Percentiles rank a stretch among this genome's conserved stretches.
Evolutionary conservation across 2,113 vertebrate species (phyloP).

Genomic region (Centropristis striata): DNA sequence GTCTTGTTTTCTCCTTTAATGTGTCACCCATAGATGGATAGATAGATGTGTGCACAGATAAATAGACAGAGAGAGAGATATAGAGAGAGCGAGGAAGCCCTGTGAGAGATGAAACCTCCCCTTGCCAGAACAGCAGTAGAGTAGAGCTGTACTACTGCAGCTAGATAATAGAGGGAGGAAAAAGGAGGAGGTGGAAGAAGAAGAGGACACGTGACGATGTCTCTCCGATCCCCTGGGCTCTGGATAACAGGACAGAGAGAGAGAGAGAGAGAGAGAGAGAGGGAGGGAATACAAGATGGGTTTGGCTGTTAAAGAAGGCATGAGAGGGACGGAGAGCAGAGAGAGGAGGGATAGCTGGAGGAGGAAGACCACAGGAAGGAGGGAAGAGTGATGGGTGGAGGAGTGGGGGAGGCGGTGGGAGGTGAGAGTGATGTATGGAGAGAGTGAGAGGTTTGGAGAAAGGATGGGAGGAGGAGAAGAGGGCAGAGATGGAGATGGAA

Average conservation of each 20-base stretch:
- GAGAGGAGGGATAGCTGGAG: conserved; percentile 31
- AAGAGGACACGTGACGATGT: conserved; percentile 67
- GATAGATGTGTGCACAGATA: conserved; percentile 2
- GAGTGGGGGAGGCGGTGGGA: conserved; percentile 29
- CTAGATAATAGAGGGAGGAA: conserved; percentile 49
- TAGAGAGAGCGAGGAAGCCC: conserved; percentile 13
- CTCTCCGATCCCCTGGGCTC: conserved; percentile 68
- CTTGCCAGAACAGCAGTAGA: conserved; percentile 45
- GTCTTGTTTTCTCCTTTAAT: background rate
- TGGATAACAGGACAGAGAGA: conserved; percentile 65
- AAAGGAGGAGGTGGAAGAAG: conserved; percentile 47
- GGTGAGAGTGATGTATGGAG: conserved; percentile 10
- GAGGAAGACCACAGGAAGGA: conserved; percentile 53
- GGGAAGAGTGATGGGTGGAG: conserved; percentile 45
- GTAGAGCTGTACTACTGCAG: conserved; percentile 60
- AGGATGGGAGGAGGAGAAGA: conserved; percentile 52
- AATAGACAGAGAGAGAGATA: background rate
- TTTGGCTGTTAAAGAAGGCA: conserved; percentile 49
- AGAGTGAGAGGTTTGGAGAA: conserved; percentile 43
- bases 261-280: conserved; percentile 31
- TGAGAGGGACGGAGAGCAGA: conserved; percentile 47
- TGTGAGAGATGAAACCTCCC: conserved; percentile 34
- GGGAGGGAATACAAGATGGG: conserved; percentile 50
- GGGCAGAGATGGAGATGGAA: conserved; percentile 62
- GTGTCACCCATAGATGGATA: background rate